Evolutionary conservation across 2,888 invertebrate genomes (phyloP), one percentile per base, ranked within the genome.

Genomic region (Lamellibrachia satsuma): DNA sequence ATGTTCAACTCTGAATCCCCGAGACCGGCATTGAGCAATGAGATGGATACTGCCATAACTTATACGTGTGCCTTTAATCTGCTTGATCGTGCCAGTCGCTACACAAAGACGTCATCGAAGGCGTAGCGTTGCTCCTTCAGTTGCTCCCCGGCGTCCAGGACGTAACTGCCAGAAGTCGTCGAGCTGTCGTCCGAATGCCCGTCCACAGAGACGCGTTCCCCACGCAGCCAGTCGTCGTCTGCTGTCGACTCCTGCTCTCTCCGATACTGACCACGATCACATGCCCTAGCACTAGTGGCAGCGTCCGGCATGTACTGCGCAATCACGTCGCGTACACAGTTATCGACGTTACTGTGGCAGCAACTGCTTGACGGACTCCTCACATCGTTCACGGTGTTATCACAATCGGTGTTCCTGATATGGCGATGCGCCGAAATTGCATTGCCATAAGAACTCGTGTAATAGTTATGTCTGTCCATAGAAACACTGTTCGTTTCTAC

Each of bases 121-220:
- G 22, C 75, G 75, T 75, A 22, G 22, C 75, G 75, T 75, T 75
- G 75, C 75, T 75, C 75, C 75, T 75, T 75, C 75, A 75, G 75
- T 22, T 75, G 75, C 22, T 91, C 91, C 15, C 11, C 52, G 27
- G 52, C 39, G n/a, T 91, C 91, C 4, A 91, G 52, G 15, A 55
- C 55, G 51, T 91, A 91, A 27, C 91, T 91, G 15, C 91, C 91
- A 15, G 91, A 91, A 8, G 91, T 91, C 15, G 91, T 91, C 39
- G 91, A 22, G 39, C 91, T 55, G 91, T 91, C 91, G 52, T 91
- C 91, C 91, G 91, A 91, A 8, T 39, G n/a, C 11, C 27, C 52
- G n/a, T 91, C 91, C 52, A 91, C n/a, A 22, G 55, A 91, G 52
- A n/a, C 75, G 22, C 75, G 75, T 22, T 75, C 22, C 22, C 75